These are phyloP conservation scores for Iphiclides podalirius DNA, from an alignment of 2,888 invertebrate genomes.

Conservation along the genomic window DNA sequence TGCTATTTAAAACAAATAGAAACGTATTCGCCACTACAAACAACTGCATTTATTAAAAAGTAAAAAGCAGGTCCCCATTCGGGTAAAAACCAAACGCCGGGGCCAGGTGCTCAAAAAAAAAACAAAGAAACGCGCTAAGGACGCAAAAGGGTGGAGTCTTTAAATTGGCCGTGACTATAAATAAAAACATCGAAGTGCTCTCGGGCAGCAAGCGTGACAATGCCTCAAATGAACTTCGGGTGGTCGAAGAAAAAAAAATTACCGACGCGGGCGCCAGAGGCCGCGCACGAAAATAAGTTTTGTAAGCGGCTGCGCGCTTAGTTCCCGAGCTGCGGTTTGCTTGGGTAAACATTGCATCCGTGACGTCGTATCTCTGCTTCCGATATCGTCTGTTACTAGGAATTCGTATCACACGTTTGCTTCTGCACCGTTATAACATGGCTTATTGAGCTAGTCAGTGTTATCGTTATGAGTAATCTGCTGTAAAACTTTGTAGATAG, in stretches of 20 bases:
- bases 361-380: conserved; percentile 16
- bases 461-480: too few species aligned
- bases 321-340: conserved; percentile 16
- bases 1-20: too few species aligned
- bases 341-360: conserved; percentile 20
- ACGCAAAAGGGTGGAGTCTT: conserved; percentile 5
- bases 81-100: too few species aligned
- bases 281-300: conserved; percentile 15
- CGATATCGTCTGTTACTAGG: conserved; percentile 10
- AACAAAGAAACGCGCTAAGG: neutral
- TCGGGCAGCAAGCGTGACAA: conserved; percentile 1
- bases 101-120: conserved; percentile 2
- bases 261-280: conserved; percentile 5
- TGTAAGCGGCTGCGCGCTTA: neutral
- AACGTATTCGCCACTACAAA: too few species aligned
- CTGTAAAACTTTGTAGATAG: neutral
- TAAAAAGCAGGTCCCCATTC: too few species aligned
- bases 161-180: conserved; percentile 19
- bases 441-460: too few species aligned
- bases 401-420: conserved; percentile 4
- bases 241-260: conserved; percentile 17
- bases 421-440: too few species aligned
- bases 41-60: too few species aligned
- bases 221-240: conserved; percentile 19
- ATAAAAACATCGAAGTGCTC: conserved; percentile 7